Conservation (phyloP, 2,113 vertebrate species). For the Salminus brasiliensis region DNA sequence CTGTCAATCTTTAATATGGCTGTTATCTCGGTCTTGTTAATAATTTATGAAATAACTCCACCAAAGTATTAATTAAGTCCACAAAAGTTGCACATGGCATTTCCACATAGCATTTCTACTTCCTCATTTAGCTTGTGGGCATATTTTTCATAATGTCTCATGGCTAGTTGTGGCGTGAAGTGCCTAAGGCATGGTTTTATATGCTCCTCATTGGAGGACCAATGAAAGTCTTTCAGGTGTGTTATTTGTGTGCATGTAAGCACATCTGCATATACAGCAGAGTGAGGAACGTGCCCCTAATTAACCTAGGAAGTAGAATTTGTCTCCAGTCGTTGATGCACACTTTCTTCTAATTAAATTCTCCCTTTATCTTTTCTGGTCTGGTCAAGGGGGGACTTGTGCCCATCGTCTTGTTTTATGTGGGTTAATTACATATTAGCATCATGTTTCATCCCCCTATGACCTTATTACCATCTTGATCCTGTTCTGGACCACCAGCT, state of each 20-base stretch:
- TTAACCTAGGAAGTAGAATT: slow-evolving; percentile 26
- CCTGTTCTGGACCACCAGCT: slow-evolving; percentile 1
- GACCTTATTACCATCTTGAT: slow-evolving; percentile 41
- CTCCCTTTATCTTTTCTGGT: neutral
- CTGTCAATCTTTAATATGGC: neutral
- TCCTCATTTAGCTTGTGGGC: neutral
- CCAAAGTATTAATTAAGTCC: neutral
- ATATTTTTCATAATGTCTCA: neutral
- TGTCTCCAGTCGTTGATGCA: slow-evolving; percentile 9
- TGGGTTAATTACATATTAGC: slow-evolving; percentile 41
- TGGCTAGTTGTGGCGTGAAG: too few relatives aligned
- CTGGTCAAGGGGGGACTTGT: neutral
- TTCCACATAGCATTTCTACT: neutral
- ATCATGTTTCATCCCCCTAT: slow-evolving; percentile 43
- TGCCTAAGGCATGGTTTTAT: too few relatives aligned
- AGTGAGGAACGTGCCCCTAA: slow-evolving; percentile 15
- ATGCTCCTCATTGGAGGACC: too few relatives aligned
- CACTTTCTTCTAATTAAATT: slow-evolving; percentile 38
- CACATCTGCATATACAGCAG: neutral
- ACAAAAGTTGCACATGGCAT: neutral
- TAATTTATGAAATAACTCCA: neutral
- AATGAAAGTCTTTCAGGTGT: too few relatives aligned
- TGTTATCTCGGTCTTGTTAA: neutral
- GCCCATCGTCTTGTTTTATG: slow-evolving; percentile 11
- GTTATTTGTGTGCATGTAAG: too few relatives aligned